phyloP scores from a whole-genome alignment of 2,797 vertebrate genomes.

The Austrolebias charrua region DNA sequence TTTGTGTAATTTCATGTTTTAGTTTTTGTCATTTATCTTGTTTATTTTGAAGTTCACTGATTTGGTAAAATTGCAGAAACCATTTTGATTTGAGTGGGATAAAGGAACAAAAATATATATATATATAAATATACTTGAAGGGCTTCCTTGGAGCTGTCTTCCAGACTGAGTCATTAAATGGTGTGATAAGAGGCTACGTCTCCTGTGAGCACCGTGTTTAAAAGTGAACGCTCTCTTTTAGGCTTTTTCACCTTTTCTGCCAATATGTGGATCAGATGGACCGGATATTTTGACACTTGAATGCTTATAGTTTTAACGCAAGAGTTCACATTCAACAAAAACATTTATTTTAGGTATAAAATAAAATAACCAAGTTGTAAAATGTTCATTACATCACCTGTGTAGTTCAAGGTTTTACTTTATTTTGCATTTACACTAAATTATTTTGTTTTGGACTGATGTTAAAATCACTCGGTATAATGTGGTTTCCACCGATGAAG shows the following conservation, averaged over 20 bases:
- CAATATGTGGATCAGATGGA: slow-evolving; percentile 52
- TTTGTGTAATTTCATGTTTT: slow-evolving; percentile 57
- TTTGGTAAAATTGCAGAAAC: slow-evolving; percentile 59
- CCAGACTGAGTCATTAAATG: slow-evolving; percentile 43
- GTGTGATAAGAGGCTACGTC: slow-evolving; percentile 25
- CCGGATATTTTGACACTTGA: slow-evolving; percentile 60
- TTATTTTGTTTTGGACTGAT: slow-evolving; percentile 68
- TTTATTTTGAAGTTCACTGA: slow-evolving; percentile 56
- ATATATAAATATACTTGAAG: neutral
- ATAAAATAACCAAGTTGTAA: slow-evolving; percentile 63
- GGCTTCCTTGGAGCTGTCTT: slow-evolving; percentile 16
- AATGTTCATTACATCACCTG: slow-evolving; percentile 48
- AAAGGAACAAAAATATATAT: slow-evolving; percentile 43
- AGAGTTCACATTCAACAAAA: slow-evolving; percentile 48
- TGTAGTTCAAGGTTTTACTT: slow-evolving; percentile 67
- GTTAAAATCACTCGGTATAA: slow-evolving; percentile 58
- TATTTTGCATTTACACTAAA: slow-evolving; percentile 74
- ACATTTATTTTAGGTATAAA: slow-evolving; percentile 52
- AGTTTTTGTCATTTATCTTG: slow-evolving; percentile 57
- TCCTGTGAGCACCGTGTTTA: slow-evolving; percentile 27
- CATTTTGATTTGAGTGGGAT: slow-evolving; percentile 49
- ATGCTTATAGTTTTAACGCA: slow-evolving; percentile 51
- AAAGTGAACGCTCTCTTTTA: slow-evolving; percentile 28
- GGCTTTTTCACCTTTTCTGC: slow-evolving; percentile 39
- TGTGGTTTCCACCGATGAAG: slow-evolving; percentile 68